Evolutionary conservation across 1,140 invertebrate genomes (phyloP).

Genomic region (Calliopsis andreniformis): DNA sequence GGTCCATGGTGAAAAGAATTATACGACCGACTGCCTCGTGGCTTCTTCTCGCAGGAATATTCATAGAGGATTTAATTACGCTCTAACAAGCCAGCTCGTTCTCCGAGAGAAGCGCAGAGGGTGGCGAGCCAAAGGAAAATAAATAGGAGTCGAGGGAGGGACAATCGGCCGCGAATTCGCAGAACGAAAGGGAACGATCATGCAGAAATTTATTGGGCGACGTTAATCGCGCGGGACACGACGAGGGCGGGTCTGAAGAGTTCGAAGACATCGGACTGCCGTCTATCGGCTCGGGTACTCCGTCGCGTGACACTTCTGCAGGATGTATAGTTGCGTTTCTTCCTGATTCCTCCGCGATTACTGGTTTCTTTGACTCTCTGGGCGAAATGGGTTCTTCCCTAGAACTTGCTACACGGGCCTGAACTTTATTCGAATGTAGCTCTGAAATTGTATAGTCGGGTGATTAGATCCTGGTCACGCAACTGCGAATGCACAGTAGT

Average conservation of each 20-base stretch:
- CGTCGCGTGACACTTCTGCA: not conserved
- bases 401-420: not conserved
- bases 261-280: conserved; percentile 47
- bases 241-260: conserved; percentile 38
- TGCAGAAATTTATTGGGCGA: conserved; percentile 59
- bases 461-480: too few species aligned
- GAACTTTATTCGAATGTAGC: too few species aligned
- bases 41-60: conserved; percentile 33
- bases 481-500: too few species aligned
- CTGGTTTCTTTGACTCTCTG: not conserved
- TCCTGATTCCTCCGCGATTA: not conserved
- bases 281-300: conserved; percentile 5
- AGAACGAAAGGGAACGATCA: conserved; percentile 52
- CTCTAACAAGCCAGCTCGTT: conserved; percentile 10
- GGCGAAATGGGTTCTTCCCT: not conserved
- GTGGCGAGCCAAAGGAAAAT: not conserved
- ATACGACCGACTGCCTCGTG: conserved; percentile 28
- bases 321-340: not conserved
- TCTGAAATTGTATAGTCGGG: too few species aligned
- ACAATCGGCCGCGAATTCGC: conserved; percentile 46
- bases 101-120: not conserved
- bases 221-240: conserved; percentile 57
- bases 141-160: conserved; percentile 14
- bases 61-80: conserved; percentile 55
- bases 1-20: conserved; percentile 29